Conservation (phyloP, 2,797 vertebrate genomes). For the Crocodylus rhombifer region DNA sequence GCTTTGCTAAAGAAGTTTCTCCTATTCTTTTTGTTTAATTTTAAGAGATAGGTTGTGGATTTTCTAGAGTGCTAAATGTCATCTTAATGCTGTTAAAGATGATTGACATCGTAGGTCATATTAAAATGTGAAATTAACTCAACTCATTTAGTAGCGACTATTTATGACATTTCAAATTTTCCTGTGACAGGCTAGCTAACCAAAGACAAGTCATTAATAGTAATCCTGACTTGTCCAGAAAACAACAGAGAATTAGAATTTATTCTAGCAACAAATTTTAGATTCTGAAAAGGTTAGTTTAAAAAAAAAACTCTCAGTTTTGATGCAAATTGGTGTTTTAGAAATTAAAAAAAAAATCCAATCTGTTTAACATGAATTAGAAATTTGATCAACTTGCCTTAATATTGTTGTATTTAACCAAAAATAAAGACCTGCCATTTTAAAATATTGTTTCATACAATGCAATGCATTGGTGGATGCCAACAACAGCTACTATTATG, state of each 20-base stretch:
- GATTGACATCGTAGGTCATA: neutral
- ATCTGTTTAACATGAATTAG: neutral
- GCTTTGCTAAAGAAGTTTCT: neutral
- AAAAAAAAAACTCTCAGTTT: neutral
- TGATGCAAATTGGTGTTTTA: neutral
- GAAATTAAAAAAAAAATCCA: neutral
- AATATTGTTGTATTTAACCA: too few relatives aligned
- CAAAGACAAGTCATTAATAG: neutral
- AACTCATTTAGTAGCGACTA: rapidly evolving
- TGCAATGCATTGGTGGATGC: neutral
- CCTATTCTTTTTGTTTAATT: neutral
- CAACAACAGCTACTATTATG: neutral
- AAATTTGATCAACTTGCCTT: neutral
- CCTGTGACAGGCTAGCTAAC: rapidly evolving
- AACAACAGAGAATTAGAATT: neutral
- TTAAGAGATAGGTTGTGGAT: neutral
- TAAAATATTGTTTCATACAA: neutral
- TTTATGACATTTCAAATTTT: neutral
- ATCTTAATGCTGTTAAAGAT: neutral
- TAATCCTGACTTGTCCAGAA: neutral
- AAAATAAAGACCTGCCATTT: rapidly evolving
- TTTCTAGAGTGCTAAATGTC: neutral
- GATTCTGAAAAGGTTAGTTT: neutral
- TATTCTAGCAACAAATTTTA: neutral
- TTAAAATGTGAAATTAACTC: neutral